Evolutionary conservation across 2,113 vertebrate species (phyloP).

Genomic region (Dasyornis broadbenti): DNA sequence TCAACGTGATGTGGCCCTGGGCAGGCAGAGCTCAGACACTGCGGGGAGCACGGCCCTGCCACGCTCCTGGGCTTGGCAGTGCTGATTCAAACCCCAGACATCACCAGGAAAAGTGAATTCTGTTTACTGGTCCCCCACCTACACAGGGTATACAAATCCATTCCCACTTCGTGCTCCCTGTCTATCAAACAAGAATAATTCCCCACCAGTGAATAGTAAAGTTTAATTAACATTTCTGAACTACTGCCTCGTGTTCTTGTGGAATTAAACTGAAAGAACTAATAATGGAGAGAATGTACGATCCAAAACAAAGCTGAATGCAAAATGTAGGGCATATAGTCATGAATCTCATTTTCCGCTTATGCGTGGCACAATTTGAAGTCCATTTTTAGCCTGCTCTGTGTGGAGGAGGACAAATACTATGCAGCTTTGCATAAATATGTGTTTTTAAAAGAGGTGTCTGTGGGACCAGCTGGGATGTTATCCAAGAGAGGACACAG

Average conservation of each 20-base stretch:
- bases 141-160: not conserved
- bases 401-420: not conserved
- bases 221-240: not conserved
- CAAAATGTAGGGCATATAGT: not conserved
- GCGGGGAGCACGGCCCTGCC: not conserved
- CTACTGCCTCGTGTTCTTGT: not conserved
- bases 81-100: not conserved
- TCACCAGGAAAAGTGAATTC: not conserved
- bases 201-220: not conserved
- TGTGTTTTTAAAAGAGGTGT: not conserved
- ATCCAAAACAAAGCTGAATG: not conserved
- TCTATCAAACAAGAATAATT: not conserved
- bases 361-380: not conserved
- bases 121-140: not conserved
- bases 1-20: fast-evolving
- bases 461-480: not conserved
- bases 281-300: not conserved
- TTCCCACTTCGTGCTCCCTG: not conserved
- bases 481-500: not conserved
- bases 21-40: no score
- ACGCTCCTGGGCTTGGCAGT: not conserved
- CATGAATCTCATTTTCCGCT: not conserved
- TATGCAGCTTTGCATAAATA: not conserved
- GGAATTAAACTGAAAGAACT: not conserved
- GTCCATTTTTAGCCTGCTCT: not conserved